Evolutionary conservation across 2,797 vertebrate genomes (phyloP).

Genomic region (Cichlasoma orientale): DNA sequence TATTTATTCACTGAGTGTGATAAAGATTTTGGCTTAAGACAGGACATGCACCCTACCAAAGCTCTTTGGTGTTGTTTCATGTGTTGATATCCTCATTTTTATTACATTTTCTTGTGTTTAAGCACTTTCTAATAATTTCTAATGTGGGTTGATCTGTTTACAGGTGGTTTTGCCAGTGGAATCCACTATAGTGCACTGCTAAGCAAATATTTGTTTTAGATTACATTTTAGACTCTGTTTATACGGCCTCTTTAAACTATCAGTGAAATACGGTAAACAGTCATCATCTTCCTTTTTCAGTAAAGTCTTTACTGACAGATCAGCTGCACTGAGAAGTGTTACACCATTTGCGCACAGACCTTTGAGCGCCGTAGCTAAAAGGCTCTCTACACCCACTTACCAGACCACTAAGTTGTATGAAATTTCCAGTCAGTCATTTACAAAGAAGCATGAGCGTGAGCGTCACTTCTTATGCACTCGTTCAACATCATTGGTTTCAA

Average conservation of each 20-base stretch:
- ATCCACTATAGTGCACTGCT: not conserved
- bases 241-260: not conserved
- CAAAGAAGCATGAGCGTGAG: conserved; percentile 1
- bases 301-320: not conserved
- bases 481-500: conserved; percentile 20
- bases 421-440: conserved; percentile 37
- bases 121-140: not conserved
- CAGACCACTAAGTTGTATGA: conserved; percentile 33
- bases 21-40: not conserved
- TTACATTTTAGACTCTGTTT: not conserved
- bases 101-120: not conserved
- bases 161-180: not conserved
- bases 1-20: not conserved
- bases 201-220: not conserved
- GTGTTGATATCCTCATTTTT: not conserved
- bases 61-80: not conserved
- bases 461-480: not conserved
- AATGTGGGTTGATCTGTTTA: not conserved
- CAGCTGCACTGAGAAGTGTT: not conserved
- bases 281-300: not conserved
- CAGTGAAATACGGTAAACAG: not conserved
- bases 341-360: not conserved
- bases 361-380: not conserved
- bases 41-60: not conserved
- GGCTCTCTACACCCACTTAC: conserved; percentile 30